Base-by-base conservation (phyloP, 35 echinoderm and acorn worm genomes). In the Heliocidaris erythrogramma region DNA sequence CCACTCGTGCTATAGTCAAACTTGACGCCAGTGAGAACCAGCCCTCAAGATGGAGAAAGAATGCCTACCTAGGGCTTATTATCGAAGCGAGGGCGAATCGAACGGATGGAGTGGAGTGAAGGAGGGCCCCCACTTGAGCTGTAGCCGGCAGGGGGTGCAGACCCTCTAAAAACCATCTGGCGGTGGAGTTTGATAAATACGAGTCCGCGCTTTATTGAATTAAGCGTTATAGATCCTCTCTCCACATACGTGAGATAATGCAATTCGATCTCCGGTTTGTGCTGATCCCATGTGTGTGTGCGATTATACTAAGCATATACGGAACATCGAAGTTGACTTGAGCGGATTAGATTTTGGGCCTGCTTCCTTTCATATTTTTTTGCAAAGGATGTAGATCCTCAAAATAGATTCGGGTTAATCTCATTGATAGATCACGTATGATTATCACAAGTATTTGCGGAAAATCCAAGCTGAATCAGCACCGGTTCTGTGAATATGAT, bases 221-320 rank as follows among this genome's bases (percentile, higher is more conserved):
- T 78, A 78, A 78, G 65, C 65, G 65, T 78, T 78, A 78, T 78
- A 78, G 65, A 78, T 78, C 65, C 65, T 78, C 65, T 78, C 65
- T 7, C 65, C 65, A n/a, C 17, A 78, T n/a, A 78, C 65, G 65
- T 78, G 65, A 78, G 65, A 78, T 78, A 78, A 78, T 78, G 65
- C 65, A 78, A 78, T 78, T 78, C 65, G 65, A 78, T 78, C 65
- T 78, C 65, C 65, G 65, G 65, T 78, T 42, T 78, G 65, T 24
- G 65, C 21, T n/a, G 21, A 78, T 78, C 65, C 65, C 65, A 78
- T 78, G 65, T 27, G 65, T 18, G 65, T 7, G 18, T 21, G 65
- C 52, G 65, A 78, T 78, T 78, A 78, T 78, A 5, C 1, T 21
- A 69, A 17, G 17, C 49, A 52, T 52, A 42, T 42, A 42, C 35